These are phyloP conservation scores for Synanthedon tipuliformis DNA, from an alignment of 2,888 invertebrate genomes.

Conservation along the genomic window DNA sequence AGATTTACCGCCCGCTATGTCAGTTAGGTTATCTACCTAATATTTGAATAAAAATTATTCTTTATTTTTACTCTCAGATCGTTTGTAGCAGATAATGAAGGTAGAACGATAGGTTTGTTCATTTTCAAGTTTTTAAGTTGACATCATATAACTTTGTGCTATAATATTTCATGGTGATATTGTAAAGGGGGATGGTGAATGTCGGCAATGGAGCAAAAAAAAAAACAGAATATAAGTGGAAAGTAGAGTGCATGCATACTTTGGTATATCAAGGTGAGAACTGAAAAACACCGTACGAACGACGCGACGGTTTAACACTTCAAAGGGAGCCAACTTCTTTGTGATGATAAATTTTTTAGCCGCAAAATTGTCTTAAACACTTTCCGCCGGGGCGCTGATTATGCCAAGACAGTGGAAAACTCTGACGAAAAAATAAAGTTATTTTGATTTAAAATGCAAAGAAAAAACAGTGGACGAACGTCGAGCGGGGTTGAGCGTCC, in stretches of 20 bases:
- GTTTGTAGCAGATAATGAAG: constrained; percentile 43
- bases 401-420: constrained; percentile 53
- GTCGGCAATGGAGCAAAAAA: no score
- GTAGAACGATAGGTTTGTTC: not conserved
- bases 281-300: not conserved
- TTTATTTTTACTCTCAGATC: constrained; percentile 21
- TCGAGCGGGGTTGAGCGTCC: constrained; percentile 15
- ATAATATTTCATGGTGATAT: no score
- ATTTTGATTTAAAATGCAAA: constrained; percentile 64
- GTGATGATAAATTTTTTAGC: constrained; percentile 38
- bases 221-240: no score
- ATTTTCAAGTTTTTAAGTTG: no score
- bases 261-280: not conserved
- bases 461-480: constrained; percentile 36
- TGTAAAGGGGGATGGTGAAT: no score
- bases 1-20: constrained; percentile 48
- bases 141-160: no score
- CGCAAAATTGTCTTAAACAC: constrained; percentile 58
- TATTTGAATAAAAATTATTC: constrained; percentile 34
- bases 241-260: not conserved
- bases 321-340: constrained; percentile 40
- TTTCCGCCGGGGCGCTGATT: constrained; percentile 50
- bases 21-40: constrained; percentile 22
- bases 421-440: constrained; percentile 58
- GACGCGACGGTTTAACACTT: constrained; percentile 21